Percentiles rank a stretch among this genome's conserved stretches.
Evolutionary conservation across 1,140 invertebrate species (phyloP).

Genomic region (Drosophila equinoxialis): DNA sequence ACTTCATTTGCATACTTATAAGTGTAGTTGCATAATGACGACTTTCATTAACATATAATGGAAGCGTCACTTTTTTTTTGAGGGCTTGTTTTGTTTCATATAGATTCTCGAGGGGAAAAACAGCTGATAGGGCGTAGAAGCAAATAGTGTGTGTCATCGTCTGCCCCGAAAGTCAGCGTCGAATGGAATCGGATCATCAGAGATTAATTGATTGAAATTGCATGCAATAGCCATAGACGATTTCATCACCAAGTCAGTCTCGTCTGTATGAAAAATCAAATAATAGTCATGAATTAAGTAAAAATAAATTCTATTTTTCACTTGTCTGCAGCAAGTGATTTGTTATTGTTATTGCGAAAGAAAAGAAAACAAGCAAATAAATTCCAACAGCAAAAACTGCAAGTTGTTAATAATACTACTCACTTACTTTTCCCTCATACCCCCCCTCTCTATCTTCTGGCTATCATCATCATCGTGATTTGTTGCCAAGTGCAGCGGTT

Average conservation of each 20-base stretch:
- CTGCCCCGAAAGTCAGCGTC: no score
- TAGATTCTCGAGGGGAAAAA: neutral
- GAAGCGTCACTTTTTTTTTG: neutral
- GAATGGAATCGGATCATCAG: constrained; percentile 4
- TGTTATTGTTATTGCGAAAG: constrained; percentile 41
- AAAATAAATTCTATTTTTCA: constrained; percentile 39
- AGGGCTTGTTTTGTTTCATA: neutral
- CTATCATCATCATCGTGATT: constrained; percentile 3
- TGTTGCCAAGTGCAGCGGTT: constrained; percentile 15
- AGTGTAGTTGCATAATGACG: neutral
- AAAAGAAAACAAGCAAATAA: constrained; percentile 15
- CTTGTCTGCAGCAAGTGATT: constrained; percentile 54
- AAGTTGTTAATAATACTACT: constrained; percentile 40
- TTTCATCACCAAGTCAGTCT: constrained; percentile 58
- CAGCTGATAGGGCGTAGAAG: neutral
- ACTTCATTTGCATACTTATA: neutral
- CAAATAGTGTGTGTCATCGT: neutral
- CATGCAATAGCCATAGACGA: constrained; percentile 56
- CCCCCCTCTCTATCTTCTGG: constrained; percentile 15
- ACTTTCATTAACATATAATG: neutral
- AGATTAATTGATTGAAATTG: constrained; percentile 3
- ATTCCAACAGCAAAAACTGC: constrained; percentile 15
- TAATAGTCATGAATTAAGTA: constrained; percentile 10
- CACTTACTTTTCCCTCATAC: constrained; percentile 24
- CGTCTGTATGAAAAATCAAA: constrained; percentile 20